A percentile compares a stretch with the other conserved stretches of the same genome.
These are phyloP conservation scores for Dipodomys merriami DNA, from an alignment of 2,113 vertebrate species.

Conservation along the genomic window DNA sequence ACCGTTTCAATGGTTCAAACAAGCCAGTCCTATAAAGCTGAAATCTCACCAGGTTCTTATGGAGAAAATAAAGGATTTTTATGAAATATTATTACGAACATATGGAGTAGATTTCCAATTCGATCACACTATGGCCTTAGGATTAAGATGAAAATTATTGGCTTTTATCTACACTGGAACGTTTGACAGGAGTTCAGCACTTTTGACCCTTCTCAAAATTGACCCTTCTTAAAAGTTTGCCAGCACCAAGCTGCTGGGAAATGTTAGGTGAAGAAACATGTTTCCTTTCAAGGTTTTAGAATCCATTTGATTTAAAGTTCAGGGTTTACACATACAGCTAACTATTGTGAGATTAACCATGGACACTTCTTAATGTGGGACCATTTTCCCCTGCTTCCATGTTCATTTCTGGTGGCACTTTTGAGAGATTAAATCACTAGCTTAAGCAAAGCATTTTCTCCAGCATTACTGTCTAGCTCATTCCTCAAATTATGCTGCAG, in stretches of 20 bases:
- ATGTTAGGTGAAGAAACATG: neutral
- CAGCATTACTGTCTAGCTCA: conserved; percentile 71
- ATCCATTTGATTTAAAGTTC: conserved; percentile 48
- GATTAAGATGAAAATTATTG: conserved; percentile 72
- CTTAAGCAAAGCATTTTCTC: conserved; percentile 52
- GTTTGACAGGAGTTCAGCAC: conserved; percentile 67
- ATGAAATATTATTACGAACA: conserved; percentile 58
- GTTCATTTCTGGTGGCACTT: conserved; percentile 43
- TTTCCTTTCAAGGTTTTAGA: conserved; percentile 49
- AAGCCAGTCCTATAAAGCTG: neutral
- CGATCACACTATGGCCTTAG: conserved; percentile 51
- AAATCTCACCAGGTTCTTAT: conserved; percentile 30
- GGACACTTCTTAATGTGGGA: neutral
- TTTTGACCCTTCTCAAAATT: conserved; percentile 59
- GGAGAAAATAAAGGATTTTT: conserved; percentile 42
- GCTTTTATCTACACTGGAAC: conserved; percentile 68
- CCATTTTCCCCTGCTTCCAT: neutral
- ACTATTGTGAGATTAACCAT: neutral
- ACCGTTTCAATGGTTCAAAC: neutral
- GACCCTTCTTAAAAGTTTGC: conserved; percentile 55
- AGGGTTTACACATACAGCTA: neutral
- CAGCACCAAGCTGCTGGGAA: conserved; percentile 33
- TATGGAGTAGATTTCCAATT: conserved; percentile 68
- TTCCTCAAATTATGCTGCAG: conserved; percentile 68
- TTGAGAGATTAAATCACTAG: conserved; percentile 53